Base-by-base conservation (phyloP, 2,113 vertebrate genomes). In the Bubalus kerabau region DNA sequence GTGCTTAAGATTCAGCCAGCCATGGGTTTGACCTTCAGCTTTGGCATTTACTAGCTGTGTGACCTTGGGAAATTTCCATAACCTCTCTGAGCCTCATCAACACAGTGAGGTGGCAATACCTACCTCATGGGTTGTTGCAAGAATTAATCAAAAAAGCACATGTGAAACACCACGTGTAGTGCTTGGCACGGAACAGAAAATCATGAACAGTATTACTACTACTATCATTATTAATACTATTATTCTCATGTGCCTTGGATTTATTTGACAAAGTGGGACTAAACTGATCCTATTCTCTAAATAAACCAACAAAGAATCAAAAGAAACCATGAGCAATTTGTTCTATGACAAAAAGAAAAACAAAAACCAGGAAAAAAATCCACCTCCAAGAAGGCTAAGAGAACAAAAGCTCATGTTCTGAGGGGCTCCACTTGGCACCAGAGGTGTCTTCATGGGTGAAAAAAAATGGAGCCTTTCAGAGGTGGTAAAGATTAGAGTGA, bases 251-350 rank as follows among this genome's bases (percentile, higher is more conserved):
- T 93, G 28, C 6, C 12, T 48, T 88, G 85, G 40, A 81, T 93
- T 87, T 89, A 57, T 89, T 91, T 91, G 54, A 88, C 50, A 95
- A 60, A 13, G 30, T 80, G 4, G 46, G 24, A 84, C 80, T 85
- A 94, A 95, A 85, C 48, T 40, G 43, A 46, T 67, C 23, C 19
- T 80, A 43, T 90, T 97, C 95, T 90, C 87, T 81, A 96, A 97
- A 85, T 84, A 96, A 97, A 94, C 30, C 89, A 90, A 71, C 21
- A 52, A 88, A 91, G 36, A 50, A 52, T 50, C 92, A 97, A 95
- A 88, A 64, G 78, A 94, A 92, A 50, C 50, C 78, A 94, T 94
- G 83, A 91, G 21, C 82, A 96, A 95, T 96, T 85, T 87, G 43
- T 91, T 94, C 67, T 93, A 14, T 93, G 81, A 90, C 78, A 94